Conservation (phyloP, 2,888 invertebrate species). For the Heliconius ethilla region DNA sequence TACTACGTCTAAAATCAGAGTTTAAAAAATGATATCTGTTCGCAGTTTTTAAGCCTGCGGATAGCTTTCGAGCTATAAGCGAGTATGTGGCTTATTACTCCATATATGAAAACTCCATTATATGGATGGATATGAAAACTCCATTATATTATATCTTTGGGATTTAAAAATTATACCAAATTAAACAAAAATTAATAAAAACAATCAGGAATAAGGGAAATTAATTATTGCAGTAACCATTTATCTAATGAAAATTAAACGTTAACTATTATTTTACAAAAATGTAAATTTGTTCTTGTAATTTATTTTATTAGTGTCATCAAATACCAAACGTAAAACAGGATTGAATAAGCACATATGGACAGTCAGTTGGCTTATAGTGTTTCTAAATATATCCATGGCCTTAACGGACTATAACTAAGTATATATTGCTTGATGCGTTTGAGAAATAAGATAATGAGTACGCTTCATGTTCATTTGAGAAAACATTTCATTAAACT, state of each 20-base stretch:
- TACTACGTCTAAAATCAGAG: too few species aligned
- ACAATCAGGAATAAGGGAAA: background rate
- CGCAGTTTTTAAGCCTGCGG: background rate
- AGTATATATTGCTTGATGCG: slow-evolving; percentile 28
- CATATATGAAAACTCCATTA: background rate
- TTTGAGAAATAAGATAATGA: slow-evolving; percentile 34
- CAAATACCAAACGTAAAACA: slow-evolving; percentile 70
- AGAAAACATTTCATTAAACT: slow-evolving; percentile 38
- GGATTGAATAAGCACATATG: slow-evolving; percentile 61
- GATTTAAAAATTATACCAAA: background rate
- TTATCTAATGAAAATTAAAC: slow-evolving; percentile 7
- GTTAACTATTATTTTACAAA: slow-evolving; percentile 18
- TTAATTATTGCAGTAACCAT: background rate
- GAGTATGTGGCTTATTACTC: background rate
- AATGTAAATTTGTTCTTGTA: slow-evolving; percentile 35
- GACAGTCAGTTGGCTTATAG: slow-evolving; percentile 46
- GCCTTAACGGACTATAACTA: slow-evolving; percentile 47
- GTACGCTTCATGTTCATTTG: slow-evolving; percentile 25
- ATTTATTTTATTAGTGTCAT: slow-evolving; percentile 59
- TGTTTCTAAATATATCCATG: slow-evolving; percentile 60
- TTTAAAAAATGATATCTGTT: background rate
- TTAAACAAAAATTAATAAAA: background rate
- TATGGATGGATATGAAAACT: background rate
- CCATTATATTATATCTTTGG: too few species aligned
- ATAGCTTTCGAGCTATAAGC: background rate